A percentile compares a stretch with the other conserved stretches of the same genome.
These are phyloP conservation scores for Propithecus perrieri DNA, from an alignment of 2,797 vertebrate species.

Conservation along the genomic window DNA sequence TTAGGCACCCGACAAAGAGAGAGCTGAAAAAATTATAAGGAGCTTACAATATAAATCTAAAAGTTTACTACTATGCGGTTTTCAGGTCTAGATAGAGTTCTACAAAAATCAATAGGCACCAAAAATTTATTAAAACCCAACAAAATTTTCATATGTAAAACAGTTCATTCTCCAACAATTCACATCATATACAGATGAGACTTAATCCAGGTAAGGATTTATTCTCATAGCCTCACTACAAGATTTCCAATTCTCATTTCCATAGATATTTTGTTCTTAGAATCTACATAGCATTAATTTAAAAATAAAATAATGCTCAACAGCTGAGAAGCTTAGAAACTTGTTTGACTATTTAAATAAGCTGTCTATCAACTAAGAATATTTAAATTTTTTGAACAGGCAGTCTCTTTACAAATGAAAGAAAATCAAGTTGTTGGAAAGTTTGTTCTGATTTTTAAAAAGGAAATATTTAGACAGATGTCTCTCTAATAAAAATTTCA, in stretches of 20 bases:
- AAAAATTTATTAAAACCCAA: neutral
- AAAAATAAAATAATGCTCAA: conserved; percentile 31
- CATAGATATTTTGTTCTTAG: neutral
- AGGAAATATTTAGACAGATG: neutral
- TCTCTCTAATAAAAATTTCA: neutral
- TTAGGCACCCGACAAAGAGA: neutral
- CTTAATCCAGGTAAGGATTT: neutral
- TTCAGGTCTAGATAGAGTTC: neutral
- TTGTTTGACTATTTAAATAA: neutral
- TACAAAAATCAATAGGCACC: neutral
- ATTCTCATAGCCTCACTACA: neutral
- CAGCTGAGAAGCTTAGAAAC: neutral
- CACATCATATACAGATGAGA: neutral
- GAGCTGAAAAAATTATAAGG: neutral
- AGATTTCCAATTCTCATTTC: neutral
- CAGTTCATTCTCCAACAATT: neutral
- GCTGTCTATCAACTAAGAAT: neutral
- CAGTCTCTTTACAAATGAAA: neutral
- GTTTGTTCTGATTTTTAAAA: neutral
- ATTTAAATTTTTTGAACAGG: conserved; percentile 4
- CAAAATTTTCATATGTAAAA: neutral
- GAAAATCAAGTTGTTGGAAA: neutral
- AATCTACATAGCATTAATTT: neutral
- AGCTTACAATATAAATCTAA: neutral
- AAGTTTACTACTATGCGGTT: neutral